These are phyloP conservation scores for Diacarnus erythraeanus DNA, from an alignment of 37 sponge, comb jelly and placozoan species.

Conservation along the genomic window DNA sequence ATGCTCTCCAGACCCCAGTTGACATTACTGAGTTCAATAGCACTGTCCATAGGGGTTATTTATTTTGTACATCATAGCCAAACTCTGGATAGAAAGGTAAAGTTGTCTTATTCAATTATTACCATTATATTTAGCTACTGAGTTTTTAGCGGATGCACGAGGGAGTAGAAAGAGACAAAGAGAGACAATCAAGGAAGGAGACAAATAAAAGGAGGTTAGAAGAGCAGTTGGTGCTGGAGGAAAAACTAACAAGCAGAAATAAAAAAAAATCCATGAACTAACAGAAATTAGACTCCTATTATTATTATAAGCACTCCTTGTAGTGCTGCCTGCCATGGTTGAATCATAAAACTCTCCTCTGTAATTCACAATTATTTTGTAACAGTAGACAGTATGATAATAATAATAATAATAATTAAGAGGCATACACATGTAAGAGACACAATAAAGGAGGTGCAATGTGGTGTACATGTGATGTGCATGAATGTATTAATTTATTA, in stretches of 20 bases:
- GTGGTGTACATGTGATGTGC: neutral
- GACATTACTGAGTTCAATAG: constrained; percentile 21
- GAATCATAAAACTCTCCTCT: too few species aligned
- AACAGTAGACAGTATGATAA: neutral
- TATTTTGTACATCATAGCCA: constrained; percentile 77
- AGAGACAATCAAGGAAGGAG: constrained; percentile 59
- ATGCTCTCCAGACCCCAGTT: constrained; percentile 27
- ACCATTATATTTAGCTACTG: neutral
- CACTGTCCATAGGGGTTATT: constrained; percentile 32
- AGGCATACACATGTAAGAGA: neutral
- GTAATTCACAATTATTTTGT: too few species aligned
- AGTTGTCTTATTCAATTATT: too few species aligned
- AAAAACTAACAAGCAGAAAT: constrained; percentile 53
- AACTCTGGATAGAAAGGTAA: constrained; percentile 64
- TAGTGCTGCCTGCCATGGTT: too few species aligned
- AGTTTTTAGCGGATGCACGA: constrained; percentile 59
- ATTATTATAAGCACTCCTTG: neutral
- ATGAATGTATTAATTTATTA: neutral
- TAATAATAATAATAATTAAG: neutral
- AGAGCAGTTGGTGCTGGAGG: constrained; percentile 49
- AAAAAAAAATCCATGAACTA: neutral
- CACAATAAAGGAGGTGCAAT: neutral
- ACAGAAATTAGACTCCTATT: neutral
- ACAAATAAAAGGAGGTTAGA: constrained; percentile 54
- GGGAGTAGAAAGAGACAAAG: constrained; percentile 76